These are phyloP conservation scores for Eutolmus rufibarbis DNA, from an alignment of 2,888 invertebrate genomes.

Conservation along the genomic window DNA sequence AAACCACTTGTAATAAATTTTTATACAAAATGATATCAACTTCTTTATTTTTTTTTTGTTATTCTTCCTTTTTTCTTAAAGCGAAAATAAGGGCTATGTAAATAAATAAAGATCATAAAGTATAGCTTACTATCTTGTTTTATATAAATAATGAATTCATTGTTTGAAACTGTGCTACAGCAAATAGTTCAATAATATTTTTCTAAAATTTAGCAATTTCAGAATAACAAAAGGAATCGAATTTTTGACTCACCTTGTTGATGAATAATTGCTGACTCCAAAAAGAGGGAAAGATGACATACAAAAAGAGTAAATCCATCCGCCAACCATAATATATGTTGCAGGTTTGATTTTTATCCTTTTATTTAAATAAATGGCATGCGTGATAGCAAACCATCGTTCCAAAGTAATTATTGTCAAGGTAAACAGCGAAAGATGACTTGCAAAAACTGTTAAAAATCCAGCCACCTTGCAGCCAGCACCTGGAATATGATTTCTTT, in stretches of 20 bases:
- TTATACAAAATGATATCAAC: no score
- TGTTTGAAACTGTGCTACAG: no score
- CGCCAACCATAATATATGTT: constrained; percentile 76
- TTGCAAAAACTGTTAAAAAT: constrained; percentile 86
- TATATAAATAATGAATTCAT: no score
- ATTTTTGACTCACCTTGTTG: constrained; percentile 69
- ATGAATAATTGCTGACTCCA: constrained; percentile 87
- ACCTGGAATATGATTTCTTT: constrained; percentile 60
- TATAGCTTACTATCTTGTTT: no score
- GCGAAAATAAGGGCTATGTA: no score
- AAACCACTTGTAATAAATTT: no score
- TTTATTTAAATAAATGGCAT: constrained; percentile 82
- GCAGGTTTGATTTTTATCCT: constrained; percentile 77
- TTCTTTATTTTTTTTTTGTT: no score
- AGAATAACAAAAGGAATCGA: not conserved
- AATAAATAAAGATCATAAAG: no score
- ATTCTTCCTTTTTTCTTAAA: no score
- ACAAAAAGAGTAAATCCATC: constrained; percentile 79
- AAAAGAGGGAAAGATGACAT: constrained; percentile 82
- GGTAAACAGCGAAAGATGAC: constrained; percentile 87
- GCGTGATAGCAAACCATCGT: constrained; percentile 83
- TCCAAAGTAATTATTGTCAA: constrained; percentile 86
- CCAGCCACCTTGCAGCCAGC: constrained; percentile 86
- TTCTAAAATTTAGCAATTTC: not conserved
- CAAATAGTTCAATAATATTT: not conserved